Base-by-base conservation (phyloP, 2,797 vertebrate genomes). In the Ammospiza maritima region DNA sequence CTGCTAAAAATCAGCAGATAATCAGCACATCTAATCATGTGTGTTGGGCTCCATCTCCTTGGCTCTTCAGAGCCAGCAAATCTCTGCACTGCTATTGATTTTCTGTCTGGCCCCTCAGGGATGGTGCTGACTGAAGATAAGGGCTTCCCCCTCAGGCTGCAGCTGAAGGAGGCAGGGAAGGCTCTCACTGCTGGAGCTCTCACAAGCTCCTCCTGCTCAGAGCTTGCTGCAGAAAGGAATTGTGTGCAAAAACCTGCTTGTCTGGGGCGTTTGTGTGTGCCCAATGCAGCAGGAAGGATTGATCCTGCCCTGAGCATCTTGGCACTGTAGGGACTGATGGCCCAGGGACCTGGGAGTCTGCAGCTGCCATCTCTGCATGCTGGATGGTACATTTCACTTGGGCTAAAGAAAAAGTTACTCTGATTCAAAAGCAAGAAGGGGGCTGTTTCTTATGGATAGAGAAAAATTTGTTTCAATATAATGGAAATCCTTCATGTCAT, bases 71-170 rank as follows among this genome's bases (percentile, higher is more conserved):
- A 94, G 40, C 67, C 81, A 79, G 71, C 56, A 85, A 40, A 85
- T 92, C 71, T 94, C 91, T 90, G 93, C 81, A 47, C 30, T 95
- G 40, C 48, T 71, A 85, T 80, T 29, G 92, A 92, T 94, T 94
- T 89, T 85, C 78, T 57, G 36, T 72, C 94, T 66, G 47, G n/a
- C 54, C 67, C 81, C 74, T 73, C 42, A 42, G 67, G 87, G 67
- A 73, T 70, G 48, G 60, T 60, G 64, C 57, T 95, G 72, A 6
- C 56, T 34, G 84, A 66, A 85, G 87, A 90, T 45, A 87, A 93
- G 75, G 85, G 45, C 42, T 92, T 92, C 56, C 60, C 62, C 74
- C 36, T 56, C 40, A 3, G 36, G 78, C 67, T 87, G 85, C 76
- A n/a, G 7, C 69, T 73, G 87, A 54, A 56, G 3, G 5, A 85